Percentiles rank a stretch among this genome's conserved stretches.
Conservation (phyloP, 2,797 vertebrate genomes). For the Cynopterus sphinx region DNA sequence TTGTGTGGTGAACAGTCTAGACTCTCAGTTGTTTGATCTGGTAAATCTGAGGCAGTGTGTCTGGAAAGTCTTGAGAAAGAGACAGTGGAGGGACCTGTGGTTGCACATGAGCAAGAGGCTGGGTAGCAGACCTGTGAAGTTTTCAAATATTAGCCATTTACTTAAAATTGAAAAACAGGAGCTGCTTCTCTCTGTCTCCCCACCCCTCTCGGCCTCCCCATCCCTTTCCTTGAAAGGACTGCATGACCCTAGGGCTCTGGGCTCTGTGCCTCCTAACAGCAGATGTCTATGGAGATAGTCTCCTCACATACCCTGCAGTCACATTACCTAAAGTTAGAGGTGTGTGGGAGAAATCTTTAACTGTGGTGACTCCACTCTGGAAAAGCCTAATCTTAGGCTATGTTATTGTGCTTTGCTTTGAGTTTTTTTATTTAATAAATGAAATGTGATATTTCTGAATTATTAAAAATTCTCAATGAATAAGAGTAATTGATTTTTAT, state of each 20-base stretch:
- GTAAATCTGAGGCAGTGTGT: neutral
- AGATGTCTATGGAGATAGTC: neutral
- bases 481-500: neutral
- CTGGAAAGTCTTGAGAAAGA: neutral
- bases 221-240: neutral
- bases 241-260: too few species aligned
- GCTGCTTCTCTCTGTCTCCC: neutral
- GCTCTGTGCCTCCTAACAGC: neutral
- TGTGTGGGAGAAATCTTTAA: neutral
- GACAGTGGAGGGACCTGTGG: too few species aligned
- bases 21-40: neutral
- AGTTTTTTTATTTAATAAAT: neutral
- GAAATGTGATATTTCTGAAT: neutral
- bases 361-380: neutral
- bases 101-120: neutral
- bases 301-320: neutral
- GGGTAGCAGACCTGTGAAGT: neutral
- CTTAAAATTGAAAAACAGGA: too few species aligned
- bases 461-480: neutral
- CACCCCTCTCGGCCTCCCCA: too few species aligned
- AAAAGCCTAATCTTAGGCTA: neutral
- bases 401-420: neutral
- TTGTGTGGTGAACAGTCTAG: too few species aligned
- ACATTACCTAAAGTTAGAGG: neutral
- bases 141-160: neutral